Evolutionary conservation across 2,888 invertebrate species (phyloP), one percentile per base, ranked within the genome.

Genomic region (Euplagia quadripunctaria): DNA sequence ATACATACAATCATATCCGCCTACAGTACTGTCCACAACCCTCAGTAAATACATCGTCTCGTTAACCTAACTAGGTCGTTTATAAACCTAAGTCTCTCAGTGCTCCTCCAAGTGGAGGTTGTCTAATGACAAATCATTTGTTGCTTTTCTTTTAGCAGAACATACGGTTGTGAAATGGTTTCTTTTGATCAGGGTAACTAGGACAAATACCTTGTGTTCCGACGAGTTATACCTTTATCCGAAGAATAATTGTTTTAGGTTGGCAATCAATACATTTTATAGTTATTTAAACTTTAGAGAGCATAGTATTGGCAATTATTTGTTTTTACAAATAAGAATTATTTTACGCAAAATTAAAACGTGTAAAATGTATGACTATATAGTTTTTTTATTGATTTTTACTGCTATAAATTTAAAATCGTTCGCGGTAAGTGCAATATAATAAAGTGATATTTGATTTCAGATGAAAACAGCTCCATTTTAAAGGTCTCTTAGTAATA

Each of bases 1-100:
- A 74, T 68, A 74, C 64, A 75, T 64, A 72, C 63, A 74, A 52
- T 55, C 55, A 64, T 43, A 42, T 20, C 58, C 46, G 49, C 58
- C 65, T 65, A 70, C 46, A 20, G 20, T 69, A 71, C 17, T 7
- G 1, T 51, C 64, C 55, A 43, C 70, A 73, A 66, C 52, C 41
- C n/a, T 70, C 69, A 65, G 52, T 73, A 42, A 61, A 64, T 46
- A 68, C n/a, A 64, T 63, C 68, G 16, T 58, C 55, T 17, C 41
- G 6, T 41, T 17, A 66, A 51, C 31, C 49, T 49, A 66, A 51
- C 46, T 14, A 46, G 20, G n/a, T 20, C 46, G 6, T 66, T 31
- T 14, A 12, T 5, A 31, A 61, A 61, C 14, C 61, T 20, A 12
- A 58, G 58, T 58, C 31, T 31, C 58, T 58, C 20, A 20, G 12